phyloP scores from a whole-genome alignment of 2,113 vertebrate species.

The cattle (Bos taurus) region DNA sequence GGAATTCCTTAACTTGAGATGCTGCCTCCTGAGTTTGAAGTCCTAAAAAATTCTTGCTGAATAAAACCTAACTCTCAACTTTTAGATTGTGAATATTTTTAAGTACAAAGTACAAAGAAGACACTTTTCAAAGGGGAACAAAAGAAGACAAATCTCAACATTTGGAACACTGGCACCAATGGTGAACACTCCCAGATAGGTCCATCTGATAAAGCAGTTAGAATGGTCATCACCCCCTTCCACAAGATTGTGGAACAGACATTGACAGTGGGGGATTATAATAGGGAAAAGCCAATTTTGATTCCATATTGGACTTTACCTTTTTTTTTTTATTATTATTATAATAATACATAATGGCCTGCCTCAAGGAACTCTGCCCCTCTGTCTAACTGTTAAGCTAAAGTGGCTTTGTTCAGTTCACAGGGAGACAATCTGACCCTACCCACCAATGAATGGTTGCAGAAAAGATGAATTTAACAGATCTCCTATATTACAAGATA shows the following conservation, averaged over 20 bases:
- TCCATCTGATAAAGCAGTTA: not conserved
- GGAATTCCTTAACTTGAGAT: not conserved
- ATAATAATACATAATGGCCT: not conserved
- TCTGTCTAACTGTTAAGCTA: not conserved
- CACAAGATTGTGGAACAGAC: not conserved
- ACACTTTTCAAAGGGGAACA: not conserved
- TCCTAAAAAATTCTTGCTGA: not conserved
- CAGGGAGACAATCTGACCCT: not conserved
- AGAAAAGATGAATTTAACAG: not conserved
- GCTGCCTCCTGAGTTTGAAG: not conserved
- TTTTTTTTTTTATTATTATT: not conserved
- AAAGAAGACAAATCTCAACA: not conserved
- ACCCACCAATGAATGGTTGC: not conserved
- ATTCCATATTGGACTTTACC: not conserved
- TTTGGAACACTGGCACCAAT: not conserved
- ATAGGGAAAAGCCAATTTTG: not conserved
- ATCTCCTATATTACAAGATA: not conserved
- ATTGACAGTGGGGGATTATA: not conserved
- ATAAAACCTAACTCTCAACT: not conserved
- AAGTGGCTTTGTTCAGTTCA: not conserved
- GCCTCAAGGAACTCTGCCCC: not conserved
- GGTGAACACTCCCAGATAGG: not conserved
- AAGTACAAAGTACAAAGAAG: not conserved
- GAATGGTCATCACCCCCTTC: not conserved
- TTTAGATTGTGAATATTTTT: not conserved